These are phyloP conservation scores for Amphimedon queenslandica DNA, from an alignment of 37 sponge, comb jelly and placozoan genomes.

Conservation along the genomic window DNA sequence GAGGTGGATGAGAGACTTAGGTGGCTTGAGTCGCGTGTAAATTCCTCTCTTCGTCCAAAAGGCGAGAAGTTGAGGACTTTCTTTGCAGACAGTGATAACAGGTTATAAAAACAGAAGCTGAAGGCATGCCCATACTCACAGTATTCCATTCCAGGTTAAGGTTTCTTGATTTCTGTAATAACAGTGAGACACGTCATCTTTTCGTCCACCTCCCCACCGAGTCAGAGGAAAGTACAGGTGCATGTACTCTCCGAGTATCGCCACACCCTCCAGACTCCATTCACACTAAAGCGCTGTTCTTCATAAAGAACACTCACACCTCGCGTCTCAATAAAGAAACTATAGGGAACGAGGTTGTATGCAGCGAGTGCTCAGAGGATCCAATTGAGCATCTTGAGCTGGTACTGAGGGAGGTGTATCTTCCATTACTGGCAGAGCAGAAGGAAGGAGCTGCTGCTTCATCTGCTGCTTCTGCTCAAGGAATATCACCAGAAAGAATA, in stretches of 20 bases:
- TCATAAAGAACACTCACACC: conserved; percentile 83
- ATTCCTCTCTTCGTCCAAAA: conserved; percentile 71
- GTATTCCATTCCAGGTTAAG: conserved; percentile 38
- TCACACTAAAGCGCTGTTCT: conserved; percentile 60
- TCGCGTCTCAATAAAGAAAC: conserved; percentile 79
- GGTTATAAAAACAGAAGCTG: conserved; percentile 10
- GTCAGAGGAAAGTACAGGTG: too few relatives aligned
- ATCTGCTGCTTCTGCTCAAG: neutral
- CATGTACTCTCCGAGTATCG: conserved; percentile 25
- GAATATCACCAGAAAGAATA: conserved; percentile 43
- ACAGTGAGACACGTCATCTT: conserved; percentile 63
- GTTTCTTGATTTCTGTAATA: conserved; percentile 79
- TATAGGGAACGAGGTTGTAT: conserved; percentile 66
- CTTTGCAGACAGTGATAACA: conserved; percentile 46
- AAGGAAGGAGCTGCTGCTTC: neutral
- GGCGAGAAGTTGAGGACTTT: conserved; percentile 62
- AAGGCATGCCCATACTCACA: neutral
- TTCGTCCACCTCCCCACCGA: conserved; percentile 34
- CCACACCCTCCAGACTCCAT: conserved; percentile 29
- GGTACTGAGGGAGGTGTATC: conserved; percentile 62
- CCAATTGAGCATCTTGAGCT: conserved; percentile 53
- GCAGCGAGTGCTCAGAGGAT: conserved; percentile 57
- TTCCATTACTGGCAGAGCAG: conserved; percentile 40
- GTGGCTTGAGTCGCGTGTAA: conserved; percentile 80
- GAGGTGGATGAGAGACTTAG: conserved; percentile 83